Conservation (phyloP, 2,888 invertebrate species). For the Norana najaformis region DNA sequence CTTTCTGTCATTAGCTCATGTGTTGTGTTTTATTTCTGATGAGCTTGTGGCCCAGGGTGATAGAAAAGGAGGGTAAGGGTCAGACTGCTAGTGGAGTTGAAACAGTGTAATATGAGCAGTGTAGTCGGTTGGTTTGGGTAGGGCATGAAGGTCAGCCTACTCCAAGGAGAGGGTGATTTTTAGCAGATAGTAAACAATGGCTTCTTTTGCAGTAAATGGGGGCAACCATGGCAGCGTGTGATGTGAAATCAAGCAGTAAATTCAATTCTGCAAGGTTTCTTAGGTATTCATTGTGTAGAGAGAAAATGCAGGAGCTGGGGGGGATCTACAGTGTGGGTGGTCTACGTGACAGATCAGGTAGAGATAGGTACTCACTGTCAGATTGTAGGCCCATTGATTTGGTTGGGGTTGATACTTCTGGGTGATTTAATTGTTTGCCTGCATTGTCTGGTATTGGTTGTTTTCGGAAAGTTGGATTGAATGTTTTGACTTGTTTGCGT, state of each 20-base stretch:
- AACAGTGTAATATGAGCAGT: background rate
- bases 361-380: background rate
- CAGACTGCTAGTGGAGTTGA: too few relatives aligned
- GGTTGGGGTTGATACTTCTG: background rate
- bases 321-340: background rate
- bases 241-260: background rate
- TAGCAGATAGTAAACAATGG: conserved; percentile 1
- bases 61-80: background rate
- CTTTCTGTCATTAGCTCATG: background rate
- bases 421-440: background rate
- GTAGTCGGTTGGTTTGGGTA: background rate
- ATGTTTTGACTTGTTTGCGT: conserved; percentile 13
- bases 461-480: background rate
- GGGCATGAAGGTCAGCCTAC: background rate
- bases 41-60: background rate
- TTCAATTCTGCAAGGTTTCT: background rate
- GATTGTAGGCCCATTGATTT: background rate
- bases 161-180: background rate
- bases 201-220: background rate
- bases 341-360: background rate
- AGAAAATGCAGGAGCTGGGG: background rate
- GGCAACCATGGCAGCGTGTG: too few relatives aligned
- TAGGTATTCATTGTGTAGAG: background rate
- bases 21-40: background rate
- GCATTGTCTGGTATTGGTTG: background rate